A percentile compares a stretch with the other conserved stretches of the same genome.
Conservation (phyloP, 2,888 invertebrate genomes). For the Harpagoxenus sublaevis region DNA sequence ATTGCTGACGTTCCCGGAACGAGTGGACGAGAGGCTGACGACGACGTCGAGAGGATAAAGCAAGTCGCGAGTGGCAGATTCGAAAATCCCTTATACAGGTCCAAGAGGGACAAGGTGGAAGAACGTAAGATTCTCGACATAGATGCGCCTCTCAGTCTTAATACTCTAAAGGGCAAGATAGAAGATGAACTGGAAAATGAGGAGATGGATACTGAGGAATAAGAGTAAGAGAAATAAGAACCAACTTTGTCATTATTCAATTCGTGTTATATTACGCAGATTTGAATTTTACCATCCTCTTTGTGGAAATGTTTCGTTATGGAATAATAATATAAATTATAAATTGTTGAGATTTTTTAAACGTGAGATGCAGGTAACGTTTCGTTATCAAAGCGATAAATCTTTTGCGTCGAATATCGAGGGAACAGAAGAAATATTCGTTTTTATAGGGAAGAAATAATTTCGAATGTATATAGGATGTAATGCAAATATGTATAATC, state of each 20-base stretch:
- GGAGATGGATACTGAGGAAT: constrained; percentile 71
- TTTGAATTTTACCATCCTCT: not conserved
- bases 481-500: constrained; percentile 12
- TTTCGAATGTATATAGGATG: not conserved
- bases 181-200: constrained; percentile 73
- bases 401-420: not conserved
- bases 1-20: constrained; percentile 65
- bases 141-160: constrained; percentile 75
- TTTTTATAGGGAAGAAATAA: not conserved
- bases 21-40: constrained; percentile 36
- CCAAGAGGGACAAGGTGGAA: constrained; percentile 72
- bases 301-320: not conserved
- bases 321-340: not conserved
- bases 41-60: constrained; percentile 41
- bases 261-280: not conserved
- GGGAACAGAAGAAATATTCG: not conserved
- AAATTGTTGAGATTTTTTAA: not conserved
- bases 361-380: not conserved
- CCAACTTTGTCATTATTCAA: not conserved
- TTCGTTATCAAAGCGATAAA: not conserved
- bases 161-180: constrained; percentile 71
- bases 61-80: constrained; percentile 77
- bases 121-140: constrained; percentile 68
- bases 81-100: constrained; percentile 83
- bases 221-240: constrained; percentile 59